These are phyloP conservation scores for Parnassius apollo DNA, from an alignment of 2,888 invertebrate genomes.

Conservation along the genomic window DNA sequence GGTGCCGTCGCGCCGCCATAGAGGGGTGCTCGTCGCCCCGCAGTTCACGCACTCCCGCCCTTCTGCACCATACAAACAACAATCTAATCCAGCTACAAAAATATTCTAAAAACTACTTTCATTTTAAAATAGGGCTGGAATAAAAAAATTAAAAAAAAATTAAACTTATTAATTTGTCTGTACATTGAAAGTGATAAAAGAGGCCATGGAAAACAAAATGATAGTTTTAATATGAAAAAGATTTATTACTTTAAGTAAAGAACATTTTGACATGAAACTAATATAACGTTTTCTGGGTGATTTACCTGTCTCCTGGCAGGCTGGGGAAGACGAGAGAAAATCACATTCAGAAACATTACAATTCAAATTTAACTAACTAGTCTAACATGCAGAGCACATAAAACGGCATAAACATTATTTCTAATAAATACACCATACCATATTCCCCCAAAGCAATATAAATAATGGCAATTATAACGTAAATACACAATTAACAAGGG, in stretches of 20 bases:
- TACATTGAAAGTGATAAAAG: too few relatives aligned
- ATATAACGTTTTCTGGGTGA: conserved; percentile 10
- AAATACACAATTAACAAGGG: conserved; percentile 65
- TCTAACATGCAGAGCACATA: conserved; percentile 60
- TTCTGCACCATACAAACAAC: conserved; percentile 81
- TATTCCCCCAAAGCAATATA: conserved; percentile 47
- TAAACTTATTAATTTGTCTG: too few relatives aligned
- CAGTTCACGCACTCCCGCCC: conserved; percentile 99
- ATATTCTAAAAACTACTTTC: background rate
- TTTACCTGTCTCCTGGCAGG: conserved; percentile 82
- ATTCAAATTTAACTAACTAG: conserved; percentile 66
- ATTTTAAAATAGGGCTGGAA: too few relatives aligned
- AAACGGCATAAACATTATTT: conserved; percentile 14
- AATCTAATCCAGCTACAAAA: conserved; percentile 12
- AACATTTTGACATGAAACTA: too few relatives aligned
- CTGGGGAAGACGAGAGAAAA: conserved; percentile 80
- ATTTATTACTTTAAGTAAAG: too few relatives aligned
- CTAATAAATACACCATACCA: conserved; percentile 43
- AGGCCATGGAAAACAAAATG: too few relatives aligned
- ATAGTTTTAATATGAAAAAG: too few relatives aligned
- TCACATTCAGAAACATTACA: conserved; percentile 80
- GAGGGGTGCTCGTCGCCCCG: conserved; percentile 98
- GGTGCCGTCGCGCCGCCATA: conserved; percentile 98
- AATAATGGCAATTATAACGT: conserved; percentile 67
- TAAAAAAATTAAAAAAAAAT: too few relatives aligned